Evolutionary conservation across 35 echinoderm and acorn worm species (phyloP), one percentile per base, ranked within the genome.

Genomic region (Heliocidaris tuberculata): DNA sequence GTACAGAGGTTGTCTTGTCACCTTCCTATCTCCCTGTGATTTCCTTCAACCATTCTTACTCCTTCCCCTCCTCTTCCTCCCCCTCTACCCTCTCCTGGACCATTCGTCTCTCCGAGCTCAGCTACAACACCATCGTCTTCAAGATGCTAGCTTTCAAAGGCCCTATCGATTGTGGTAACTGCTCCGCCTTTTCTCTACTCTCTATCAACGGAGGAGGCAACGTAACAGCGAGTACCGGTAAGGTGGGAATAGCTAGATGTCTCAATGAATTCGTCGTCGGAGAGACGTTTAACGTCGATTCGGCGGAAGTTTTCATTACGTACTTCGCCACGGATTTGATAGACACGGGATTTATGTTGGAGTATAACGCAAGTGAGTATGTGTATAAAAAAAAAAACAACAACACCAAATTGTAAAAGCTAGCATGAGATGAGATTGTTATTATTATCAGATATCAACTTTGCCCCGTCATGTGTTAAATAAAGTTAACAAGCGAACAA

Each of bases 271-370:
- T 93, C 50, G 91, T 59, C 91, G 17, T 59, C 13, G 91, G 50
- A 6, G 49, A 93, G 50, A 31, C 30, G 16, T 93, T 93, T 48
- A 13, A 49, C 50, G 50, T 93, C 31, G 50, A 59, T 31, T 49
- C 91, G 21, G 16, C 91, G 5, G 91, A 50, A 59, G 50, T 31
- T 13, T 49, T 93, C 50, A 93, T 93, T 48, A 52, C 91, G 1
- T 93, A 52, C 48, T 93, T 48, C 91, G 91, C 91, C 16, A 30
- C 91, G 29, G 91, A 93, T 59, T 19, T 93, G 50, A 24, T 31
- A 48, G 21, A 93, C 17, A 30, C 48, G 48, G 91, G 91, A 49
- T 93, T 93, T n/a, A 93, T 93, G 91, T 48, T 93, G 91, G 91
- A 93, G 27, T 93, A 93, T 59, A 30, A 93, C 21, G 91, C 91